phyloP scores from a whole-genome alignment of 1,140 invertebrate species.

The Sitodiplosis mosellana region DNA sequence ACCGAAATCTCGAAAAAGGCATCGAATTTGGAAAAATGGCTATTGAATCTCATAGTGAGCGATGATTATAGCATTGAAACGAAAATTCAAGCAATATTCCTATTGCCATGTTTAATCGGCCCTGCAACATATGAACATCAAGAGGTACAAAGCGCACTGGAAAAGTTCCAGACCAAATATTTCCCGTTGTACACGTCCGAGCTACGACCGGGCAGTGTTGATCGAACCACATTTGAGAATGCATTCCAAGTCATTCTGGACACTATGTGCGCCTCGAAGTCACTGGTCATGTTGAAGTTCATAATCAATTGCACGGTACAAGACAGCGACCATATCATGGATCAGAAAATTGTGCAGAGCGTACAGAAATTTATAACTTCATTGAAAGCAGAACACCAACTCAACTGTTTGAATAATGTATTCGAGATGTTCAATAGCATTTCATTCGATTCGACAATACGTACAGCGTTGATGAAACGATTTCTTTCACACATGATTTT shows the following conservation, averaged over 20 bases:
- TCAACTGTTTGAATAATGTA: neutral
- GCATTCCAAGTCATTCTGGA: slow-evolving; percentile 1
- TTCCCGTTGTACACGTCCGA: slow-evolving; percentile 4
- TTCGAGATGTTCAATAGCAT: slow-evolving; percentile 1
- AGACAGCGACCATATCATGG: slow-evolving; percentile 4
- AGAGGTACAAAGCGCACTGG: neutral
- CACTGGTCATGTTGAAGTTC: slow-evolving; percentile 3
- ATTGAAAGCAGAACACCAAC: neutral
- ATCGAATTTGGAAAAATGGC: neutral
- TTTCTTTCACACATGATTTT: slow-evolving; percentile 2
- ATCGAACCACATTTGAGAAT: neutral
- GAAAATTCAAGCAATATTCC: slow-evolving; percentile 1
- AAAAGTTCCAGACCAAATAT: slow-evolving; percentile 1
- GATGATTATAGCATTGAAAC: neutral
- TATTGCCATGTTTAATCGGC: slow-evolving; percentile 2
- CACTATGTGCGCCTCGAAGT: slow-evolving; percentile 1
- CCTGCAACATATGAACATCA: neutral
- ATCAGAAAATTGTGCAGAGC: neutral
- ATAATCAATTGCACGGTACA: neutral
- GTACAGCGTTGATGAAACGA: neutral
- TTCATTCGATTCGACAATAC: neutral
- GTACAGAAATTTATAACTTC: neutral
- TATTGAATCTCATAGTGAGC: neutral
- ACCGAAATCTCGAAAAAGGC: neutral
- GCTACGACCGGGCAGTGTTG: slow-evolving; percentile 1